A percentile compares a stretch with the other conserved stretches of the same genome.
Evolutionary conservation across 1,140 invertebrate species (phyloP).

Genomic region (Drosophila orosa): DNA sequence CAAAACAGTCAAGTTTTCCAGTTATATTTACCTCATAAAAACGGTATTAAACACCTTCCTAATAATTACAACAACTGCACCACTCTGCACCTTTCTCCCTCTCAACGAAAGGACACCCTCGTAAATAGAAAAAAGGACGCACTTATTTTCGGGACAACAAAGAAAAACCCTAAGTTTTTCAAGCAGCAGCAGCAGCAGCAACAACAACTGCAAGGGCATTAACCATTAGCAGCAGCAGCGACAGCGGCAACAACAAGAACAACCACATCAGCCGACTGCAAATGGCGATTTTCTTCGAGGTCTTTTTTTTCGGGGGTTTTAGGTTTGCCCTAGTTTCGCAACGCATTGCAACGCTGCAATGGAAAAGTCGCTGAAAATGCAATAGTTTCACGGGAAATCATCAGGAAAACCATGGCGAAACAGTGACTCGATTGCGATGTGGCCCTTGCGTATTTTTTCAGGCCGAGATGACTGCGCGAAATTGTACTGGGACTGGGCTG

Average conservation of each 20-base stretch:
- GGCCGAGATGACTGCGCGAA: constrained; percentile 74
- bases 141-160: constrained; percentile 30
- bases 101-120: not conserved
- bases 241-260: constrained; percentile 33
- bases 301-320: constrained; percentile 24
- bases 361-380: constrained; percentile 18
- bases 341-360: constrained; percentile 10
- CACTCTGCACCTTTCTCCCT: not conserved
- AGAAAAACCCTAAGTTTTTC: constrained; percentile 25
- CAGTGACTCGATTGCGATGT: constrained; percentile 43
- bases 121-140: constrained; percentile 3
- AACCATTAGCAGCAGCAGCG: constrained; percentile 15
- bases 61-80: constrained; percentile 5
- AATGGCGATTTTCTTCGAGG: constrained; percentile 63
- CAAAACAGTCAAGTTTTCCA: not conserved
- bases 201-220: constrained; percentile 47
- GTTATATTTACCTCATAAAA: not conserved
- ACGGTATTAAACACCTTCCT: not conserved
- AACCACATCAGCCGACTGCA: constrained; percentile 40
- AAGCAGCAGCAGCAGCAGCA: constrained; percentile 9
- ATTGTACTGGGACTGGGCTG: constrained; percentile 48
- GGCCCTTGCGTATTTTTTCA: constrained; percentile 62
- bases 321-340: constrained; percentile 64
- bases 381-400: not conserved
- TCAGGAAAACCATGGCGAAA: not conserved